These are phyloP conservation scores for human DNA, from an alignment of 2,113 vertebrate species.

Conservation along the genomic window GRCh38 chr9:76294001-76294500, in stretches of 20 bases:
- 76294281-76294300: neutral
- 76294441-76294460: neutral
- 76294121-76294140: too few relatives aligned
- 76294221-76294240: neutral
- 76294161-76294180: too few relatives aligned
- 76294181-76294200: too few relatives aligned
- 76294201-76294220: neutral
- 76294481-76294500: neutral
- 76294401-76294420: neutral
- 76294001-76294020: too few relatives aligned
- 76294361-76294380: neutral
- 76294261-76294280: slow-evolving; percentile 6
- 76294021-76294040: too few relatives aligned
- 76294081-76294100: too few relatives aligned
- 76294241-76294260: neutral
- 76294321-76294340: neutral
- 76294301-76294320: neutral
- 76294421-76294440: neutral
- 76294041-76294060: too few relatives aligned
- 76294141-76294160: too few relatives aligned
- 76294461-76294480: neutral
- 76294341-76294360: neutral
- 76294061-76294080: too few relatives aligned
- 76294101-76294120: too few relatives aligned
- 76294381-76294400: neutral